These are phyloP conservation scores for Sapayoa aenigma DNA, from an alignment of 2,113 vertebrate species.

Conservation along the genomic window DNA sequence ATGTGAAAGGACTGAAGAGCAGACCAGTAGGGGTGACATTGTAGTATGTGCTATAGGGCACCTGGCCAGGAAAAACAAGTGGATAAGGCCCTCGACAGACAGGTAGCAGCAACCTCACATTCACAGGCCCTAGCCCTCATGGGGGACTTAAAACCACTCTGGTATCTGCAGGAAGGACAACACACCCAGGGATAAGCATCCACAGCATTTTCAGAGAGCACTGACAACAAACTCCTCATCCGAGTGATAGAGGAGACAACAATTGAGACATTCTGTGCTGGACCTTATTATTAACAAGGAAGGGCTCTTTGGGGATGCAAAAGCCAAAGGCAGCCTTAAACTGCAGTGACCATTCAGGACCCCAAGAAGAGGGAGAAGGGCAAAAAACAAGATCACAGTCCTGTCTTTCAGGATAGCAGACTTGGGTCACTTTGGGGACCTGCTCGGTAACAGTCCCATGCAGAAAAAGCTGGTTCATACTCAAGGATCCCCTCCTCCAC, in stretches of 20 bases:
- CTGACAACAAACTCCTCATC: not conserved
- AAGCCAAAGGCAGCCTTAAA: not conserved
- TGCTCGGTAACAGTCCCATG: not conserved
- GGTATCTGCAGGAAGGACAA: not conserved
- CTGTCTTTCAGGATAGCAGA: not conserved
- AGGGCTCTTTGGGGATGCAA: not conserved
- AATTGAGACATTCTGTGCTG: not conserved
- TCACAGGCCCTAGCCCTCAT: not conserved
- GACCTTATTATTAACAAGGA: not conserved
- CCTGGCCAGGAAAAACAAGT: not conserved
- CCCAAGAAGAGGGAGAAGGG: not conserved
- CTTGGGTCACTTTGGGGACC: not conserved
- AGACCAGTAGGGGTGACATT: not conserved
- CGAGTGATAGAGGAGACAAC: not conserved
- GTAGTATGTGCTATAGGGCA: not conserved
- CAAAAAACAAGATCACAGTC: not conserved
- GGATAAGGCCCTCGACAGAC: not conserved
- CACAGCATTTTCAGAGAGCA: not conserved
- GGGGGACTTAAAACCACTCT: not conserved
- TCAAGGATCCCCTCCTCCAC: not conserved
- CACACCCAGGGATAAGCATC: not conserved
- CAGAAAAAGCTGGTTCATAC: not conserved
- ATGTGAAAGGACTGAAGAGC: not conserved
- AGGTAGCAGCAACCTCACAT: not conserved
- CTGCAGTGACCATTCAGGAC: not conserved